Evolutionary conservation across 2,113 vertebrate species (phyloP).

Genomic region (Dipodomys spectabilis): DNA sequence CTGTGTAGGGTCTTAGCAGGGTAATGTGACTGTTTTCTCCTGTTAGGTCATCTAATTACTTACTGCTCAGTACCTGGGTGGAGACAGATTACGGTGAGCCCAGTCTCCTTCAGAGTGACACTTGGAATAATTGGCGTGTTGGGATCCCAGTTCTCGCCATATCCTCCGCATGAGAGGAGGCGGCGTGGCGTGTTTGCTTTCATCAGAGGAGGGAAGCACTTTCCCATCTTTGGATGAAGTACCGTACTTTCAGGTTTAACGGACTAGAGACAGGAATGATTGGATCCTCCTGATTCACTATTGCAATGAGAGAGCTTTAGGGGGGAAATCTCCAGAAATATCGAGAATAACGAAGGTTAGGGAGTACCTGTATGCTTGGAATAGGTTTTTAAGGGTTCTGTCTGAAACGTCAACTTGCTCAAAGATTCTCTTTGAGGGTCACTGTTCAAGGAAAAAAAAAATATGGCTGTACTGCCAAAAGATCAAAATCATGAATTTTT

Average conservation of each 20-base stretch:
- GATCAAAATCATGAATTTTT: neutral
- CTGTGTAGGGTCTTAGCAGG: neutral
- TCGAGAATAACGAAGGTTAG: neutral
- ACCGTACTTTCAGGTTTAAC: neutral
- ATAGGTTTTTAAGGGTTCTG: neutral
- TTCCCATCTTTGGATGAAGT: neutral
- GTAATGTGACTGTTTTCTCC: neutral
- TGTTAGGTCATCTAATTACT: accelerated
- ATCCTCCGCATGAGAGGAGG: neutral
- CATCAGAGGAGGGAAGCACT: too few relatives aligned
- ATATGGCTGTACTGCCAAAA: neutral
- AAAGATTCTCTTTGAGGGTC: neutral
- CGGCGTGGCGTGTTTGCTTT: neutral
- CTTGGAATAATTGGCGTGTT: too few relatives aligned
- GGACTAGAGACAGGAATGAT: too few relatives aligned
- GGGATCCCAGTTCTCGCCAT: neutral
- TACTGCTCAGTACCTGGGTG: neutral
- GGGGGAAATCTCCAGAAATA: neutral
- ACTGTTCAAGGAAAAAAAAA: neutral
- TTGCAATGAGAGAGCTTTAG: neutral
- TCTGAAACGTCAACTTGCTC: neutral
- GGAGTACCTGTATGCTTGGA: neutral
- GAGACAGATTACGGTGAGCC: neutral
- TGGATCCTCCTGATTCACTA: neutral
- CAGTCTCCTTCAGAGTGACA: neutral